phyloP scores from a whole-genome alignment of 1,140 invertebrate genomes.

The Oreohelix idahoensis region DNA sequence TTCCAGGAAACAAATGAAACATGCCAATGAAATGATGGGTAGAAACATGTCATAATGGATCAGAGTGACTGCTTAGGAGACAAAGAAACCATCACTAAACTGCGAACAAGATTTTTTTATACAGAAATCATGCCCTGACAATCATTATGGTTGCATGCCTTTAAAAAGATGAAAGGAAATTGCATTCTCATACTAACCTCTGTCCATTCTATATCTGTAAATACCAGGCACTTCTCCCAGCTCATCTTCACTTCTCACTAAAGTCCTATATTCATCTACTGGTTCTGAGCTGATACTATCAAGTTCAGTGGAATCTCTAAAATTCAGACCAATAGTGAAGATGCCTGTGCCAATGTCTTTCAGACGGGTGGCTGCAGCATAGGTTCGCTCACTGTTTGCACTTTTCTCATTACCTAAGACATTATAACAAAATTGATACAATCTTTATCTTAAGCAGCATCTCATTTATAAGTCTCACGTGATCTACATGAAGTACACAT shows the following conservation, averaged over 20 bases:
- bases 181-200: background rate
- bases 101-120: no score
- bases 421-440: background rate
- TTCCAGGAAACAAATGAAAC: no score
- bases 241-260: slow-evolving; percentile 40
- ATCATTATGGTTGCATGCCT: no score
- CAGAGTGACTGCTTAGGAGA: no score
- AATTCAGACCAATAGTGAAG: slow-evolving; percentile 60
- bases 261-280: slow-evolving; percentile 44
- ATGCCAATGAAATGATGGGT: no score
- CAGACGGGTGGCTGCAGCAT: slow-evolving; percentile 52
- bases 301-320: slow-evolving; percentile 54
- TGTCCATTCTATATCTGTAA: slow-evolving; percentile 40
- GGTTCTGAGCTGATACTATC: slow-evolving; percentile 57
- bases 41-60: no score
- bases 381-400: slow-evolving; percentile 27
- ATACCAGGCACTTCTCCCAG: slow-evolving; percentile 48
- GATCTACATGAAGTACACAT: no score
- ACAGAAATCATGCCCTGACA: no score
- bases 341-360: slow-evolving; percentile 54
- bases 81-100: no score
- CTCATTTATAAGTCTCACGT: no score
- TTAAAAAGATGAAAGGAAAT: no score
- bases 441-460: no score
- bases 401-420: slow-evolving; percentile 51